Conservation (phyloP, 2,797 vertebrate genomes). For the Enteromius trimaculatus region DNA sequence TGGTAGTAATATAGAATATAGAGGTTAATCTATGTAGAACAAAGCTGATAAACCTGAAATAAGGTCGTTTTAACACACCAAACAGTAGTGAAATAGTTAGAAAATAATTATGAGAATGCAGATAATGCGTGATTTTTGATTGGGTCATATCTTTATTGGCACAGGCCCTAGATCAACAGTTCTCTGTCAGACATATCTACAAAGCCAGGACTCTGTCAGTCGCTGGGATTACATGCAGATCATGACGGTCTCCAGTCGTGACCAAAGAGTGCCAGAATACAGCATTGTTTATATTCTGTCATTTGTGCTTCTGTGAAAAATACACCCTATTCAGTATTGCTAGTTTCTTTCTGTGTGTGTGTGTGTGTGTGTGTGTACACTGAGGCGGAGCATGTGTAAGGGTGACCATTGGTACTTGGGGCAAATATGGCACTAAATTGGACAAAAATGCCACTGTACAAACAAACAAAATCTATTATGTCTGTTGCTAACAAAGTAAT, state of each 20-base stretch:
- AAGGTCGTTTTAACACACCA: neutral
- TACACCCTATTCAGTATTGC: too few species aligned
- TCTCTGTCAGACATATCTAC: neutral
- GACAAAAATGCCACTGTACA: too few species aligned
- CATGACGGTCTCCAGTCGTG: neutral
- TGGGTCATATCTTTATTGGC: slow-evolving; percentile 13
- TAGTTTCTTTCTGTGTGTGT: too few species aligned
- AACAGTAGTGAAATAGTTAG: slow-evolving; percentile 12
- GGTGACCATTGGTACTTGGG: too few species aligned
- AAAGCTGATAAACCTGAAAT: neutral
- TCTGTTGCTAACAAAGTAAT: too few species aligned
- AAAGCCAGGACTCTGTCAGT: neutral
- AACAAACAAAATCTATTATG: too few species aligned
- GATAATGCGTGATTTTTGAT: slow-evolving; percentile 9
- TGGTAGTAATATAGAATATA: neutral
- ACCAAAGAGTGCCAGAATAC: neutral
- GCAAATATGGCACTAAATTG: too few species aligned
- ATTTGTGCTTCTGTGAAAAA: neutral
- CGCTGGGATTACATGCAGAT: neutral
- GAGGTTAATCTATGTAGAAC: neutral
- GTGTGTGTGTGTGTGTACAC: too few species aligned
- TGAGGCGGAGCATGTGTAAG: too few species aligned
- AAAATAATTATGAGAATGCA: neutral
- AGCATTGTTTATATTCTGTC: neutral
- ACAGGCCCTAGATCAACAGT: slow-evolving; percentile 11